phyloP scores from a whole-genome alignment of 2,113 vertebrate species.

The Tapirus terrestris region DNA sequence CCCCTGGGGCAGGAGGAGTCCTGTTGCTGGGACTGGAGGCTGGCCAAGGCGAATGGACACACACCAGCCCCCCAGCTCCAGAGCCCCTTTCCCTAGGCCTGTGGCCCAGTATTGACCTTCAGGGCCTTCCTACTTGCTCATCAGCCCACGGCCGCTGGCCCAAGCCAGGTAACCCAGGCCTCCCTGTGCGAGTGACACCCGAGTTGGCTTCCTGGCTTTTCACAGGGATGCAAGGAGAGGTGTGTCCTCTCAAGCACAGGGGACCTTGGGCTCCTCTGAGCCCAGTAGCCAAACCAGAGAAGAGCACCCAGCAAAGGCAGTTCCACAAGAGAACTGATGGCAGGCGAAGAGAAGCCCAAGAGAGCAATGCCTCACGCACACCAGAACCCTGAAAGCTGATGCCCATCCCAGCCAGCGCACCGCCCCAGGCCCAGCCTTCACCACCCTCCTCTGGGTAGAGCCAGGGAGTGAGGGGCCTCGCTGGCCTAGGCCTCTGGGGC shows the following conservation, averaged over 20 bases:
- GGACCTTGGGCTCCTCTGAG: background rate
- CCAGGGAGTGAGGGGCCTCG: fast-evolving
- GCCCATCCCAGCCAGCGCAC: no score
- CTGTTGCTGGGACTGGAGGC: background rate
- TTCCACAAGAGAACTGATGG: background rate
- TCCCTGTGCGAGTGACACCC: background rate
- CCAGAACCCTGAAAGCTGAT: background rate
- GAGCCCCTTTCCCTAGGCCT: no score
- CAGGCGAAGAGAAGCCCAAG: background rate
- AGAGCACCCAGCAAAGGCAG: background rate
- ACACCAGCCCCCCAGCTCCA: background rate
- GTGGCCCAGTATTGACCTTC: background rate
- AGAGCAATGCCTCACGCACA: background rate
- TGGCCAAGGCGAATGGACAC: background rate
- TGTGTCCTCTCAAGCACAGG: background rate
- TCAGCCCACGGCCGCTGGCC: background rate
- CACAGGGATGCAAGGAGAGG: background rate
- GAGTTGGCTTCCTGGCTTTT: background rate
- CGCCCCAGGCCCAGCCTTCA: no score
- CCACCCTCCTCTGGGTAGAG: background rate
- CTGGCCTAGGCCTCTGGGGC: background rate
- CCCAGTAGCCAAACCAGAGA: background rate
- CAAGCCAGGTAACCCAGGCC: background rate
- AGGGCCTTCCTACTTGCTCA: background rate
- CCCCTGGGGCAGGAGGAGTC: background rate